Conservation (phyloP, 2,797 vertebrate species). For the Diplodus puntazzo region DNA sequence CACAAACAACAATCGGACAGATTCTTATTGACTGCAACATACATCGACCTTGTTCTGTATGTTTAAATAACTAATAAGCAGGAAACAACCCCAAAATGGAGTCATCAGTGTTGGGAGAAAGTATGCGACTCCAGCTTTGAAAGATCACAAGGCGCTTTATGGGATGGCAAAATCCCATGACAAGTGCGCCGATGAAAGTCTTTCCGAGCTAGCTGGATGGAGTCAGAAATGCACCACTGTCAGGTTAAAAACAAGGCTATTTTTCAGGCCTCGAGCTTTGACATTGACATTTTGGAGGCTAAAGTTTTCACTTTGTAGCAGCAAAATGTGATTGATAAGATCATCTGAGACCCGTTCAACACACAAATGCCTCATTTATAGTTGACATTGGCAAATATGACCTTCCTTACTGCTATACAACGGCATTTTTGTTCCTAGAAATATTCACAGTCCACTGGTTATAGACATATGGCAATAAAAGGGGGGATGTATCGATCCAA, state of each 20-base stretch:
- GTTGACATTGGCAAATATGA: neutral
- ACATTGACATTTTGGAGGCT: slow-evolving; percentile 14
- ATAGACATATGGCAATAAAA: neutral
- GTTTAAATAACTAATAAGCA: slow-evolving; percentile 34
- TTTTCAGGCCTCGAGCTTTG: neutral
- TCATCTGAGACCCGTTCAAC: neutral
- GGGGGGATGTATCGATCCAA: neutral
- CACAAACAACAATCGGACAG: slow-evolving; percentile 64
- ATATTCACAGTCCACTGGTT: neutral
- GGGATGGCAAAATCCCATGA: slow-evolving; percentile 54
- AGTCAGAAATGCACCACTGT: slow-evolving; percentile 22
- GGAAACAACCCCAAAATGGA: slow-evolving; percentile 31
- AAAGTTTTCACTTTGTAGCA: neutral
- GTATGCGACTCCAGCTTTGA: slow-evolving; percentile 19
- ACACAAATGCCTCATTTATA: neutral
- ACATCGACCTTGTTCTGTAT: slow-evolving; percentile 14
- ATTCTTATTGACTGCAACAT: slow-evolving; percentile 41
- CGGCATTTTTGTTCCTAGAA: neutral
- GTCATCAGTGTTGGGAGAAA: slow-evolving; percentile 22
- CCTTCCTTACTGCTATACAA: neutral
- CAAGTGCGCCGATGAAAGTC: slow-evolving; percentile 37
- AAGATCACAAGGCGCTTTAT: slow-evolving; percentile 41
- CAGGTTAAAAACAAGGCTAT: slow-evolving; percentile 15
- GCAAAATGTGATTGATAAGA: slow-evolving; percentile 11
- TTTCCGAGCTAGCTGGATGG: slow-evolving; percentile 40